phyloP scores from a whole-genome alignment of 2,888 invertebrate genomes.

The Macrophya alboannulata region DNA sequence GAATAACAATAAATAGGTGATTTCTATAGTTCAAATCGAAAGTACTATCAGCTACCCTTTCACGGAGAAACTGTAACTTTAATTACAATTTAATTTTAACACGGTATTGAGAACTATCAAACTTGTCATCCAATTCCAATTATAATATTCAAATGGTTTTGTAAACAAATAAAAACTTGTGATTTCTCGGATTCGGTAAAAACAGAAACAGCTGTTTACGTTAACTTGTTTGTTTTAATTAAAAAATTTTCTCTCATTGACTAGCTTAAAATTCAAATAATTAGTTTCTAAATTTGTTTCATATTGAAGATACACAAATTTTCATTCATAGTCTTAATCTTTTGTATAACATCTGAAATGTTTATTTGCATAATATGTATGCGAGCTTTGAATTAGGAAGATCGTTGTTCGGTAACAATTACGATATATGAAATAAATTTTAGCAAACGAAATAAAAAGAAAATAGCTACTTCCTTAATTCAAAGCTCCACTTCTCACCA shows the following conservation, averaged over 20 bases:
- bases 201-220: background rate
- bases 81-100: background rate
- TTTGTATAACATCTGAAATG: conserved; percentile 43
- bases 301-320: background rate
- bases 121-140: background rate
- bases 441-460: background rate
- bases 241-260: conserved; percentile 49
- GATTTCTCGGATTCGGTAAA: background rate
- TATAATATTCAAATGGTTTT: background rate
- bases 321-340: background rate
- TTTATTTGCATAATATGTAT: conserved; percentile 13
- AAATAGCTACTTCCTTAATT: background rate
- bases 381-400: conserved; percentile 21
- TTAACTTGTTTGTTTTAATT: background rate
- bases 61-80: conserved; percentile 31
- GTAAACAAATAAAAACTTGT: conserved; percentile 6
- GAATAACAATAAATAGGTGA: background rate
- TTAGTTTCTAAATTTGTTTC: conserved; percentile 33
- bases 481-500: background rate
- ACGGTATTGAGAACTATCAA: background rate
- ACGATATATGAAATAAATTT: conserved; percentile 6
- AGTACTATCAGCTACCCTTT: conserved; percentile 54
- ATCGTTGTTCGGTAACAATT: conserved; percentile 35
- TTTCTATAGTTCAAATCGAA: background rate
- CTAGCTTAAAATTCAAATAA: conserved; percentile 53